Evolutionary conservation across 2,113 vertebrate genomes (phyloP).

Genomic region (Odocoileus hemionus): DNA sequence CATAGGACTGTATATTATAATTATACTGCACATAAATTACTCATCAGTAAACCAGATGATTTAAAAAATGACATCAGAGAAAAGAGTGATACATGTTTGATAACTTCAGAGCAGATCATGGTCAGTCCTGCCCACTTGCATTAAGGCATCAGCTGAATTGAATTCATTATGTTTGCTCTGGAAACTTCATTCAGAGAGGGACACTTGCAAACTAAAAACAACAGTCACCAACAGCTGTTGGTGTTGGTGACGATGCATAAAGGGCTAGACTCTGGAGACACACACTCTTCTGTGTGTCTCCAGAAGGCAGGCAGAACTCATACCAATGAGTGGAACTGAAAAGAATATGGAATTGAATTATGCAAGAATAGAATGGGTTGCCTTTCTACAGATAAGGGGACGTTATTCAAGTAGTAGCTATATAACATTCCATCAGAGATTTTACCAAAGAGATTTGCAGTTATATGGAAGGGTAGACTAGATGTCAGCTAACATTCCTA

Average conservation of each 20-base stretch:
- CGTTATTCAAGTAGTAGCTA: neutral
- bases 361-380: neutral
- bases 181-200: neutral
- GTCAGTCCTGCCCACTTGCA: neutral
- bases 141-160: neutral
- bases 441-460: neutral
- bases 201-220: neutral
- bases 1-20: neutral
- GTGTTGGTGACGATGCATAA: neutral
- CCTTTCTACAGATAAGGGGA: neutral
- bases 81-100: neutral
- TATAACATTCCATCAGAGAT: neutral
- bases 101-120: neutral
- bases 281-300: neutral
- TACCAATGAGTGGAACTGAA: neutral
- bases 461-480: neutral
- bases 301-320: neutral
- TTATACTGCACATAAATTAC: neutral
- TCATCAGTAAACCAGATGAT: neutral
- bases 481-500: neutral
- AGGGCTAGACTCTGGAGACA: neutral
- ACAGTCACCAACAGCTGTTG: neutral
- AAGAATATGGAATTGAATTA: neutral
- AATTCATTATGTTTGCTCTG: neutral
- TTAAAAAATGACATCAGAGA: neutral